These are phyloP conservation scores for Serripes groenlandicus DNA, from an alignment of 2,888 invertebrate genomes.

Conservation along the genomic window DNA sequence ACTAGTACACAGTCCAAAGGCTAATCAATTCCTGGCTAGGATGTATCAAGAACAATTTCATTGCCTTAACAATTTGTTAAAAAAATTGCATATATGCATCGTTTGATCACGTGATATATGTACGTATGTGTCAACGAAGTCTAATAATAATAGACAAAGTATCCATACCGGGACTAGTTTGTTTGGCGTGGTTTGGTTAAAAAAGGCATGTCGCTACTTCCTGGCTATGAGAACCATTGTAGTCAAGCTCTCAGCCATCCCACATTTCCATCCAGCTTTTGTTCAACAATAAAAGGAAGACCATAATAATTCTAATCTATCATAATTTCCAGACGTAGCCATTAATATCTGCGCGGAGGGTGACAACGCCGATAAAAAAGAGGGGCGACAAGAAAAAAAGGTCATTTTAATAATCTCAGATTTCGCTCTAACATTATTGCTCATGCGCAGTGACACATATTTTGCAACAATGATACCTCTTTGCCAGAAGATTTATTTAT, in stretches of 20 bases:
- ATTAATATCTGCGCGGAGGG: constrained; percentile 61
- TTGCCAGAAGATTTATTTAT: no score
- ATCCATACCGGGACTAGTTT: no score
- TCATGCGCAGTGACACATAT: not conserved
- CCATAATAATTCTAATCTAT: constrained; percentile 57
- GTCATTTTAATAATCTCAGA: constrained; percentile 5
- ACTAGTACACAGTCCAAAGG: no score
- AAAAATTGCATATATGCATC: no score
- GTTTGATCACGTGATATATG: no score
- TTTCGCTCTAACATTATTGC: not conserved
- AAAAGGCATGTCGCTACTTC: not conserved
- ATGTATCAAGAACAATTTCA: no score
- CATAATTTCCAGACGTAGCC: constrained; percentile 65
- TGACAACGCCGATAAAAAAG: constrained; percentile 65
- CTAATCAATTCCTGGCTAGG: no score
- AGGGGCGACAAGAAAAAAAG: no score
- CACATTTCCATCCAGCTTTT: constrained; percentile 34
- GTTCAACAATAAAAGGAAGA: constrained; percentile 46
- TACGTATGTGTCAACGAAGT: no score
- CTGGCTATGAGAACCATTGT: constrained; percentile 5
- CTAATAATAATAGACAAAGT: no score
- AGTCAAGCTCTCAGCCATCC: constrained; percentile 15
- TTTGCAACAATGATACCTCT: not conserved
- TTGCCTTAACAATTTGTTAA: no score
- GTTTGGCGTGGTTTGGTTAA: no score